These are phyloP conservation scores for Arenaria interpres DNA, from an alignment of 2,113 vertebrate genomes.

Conservation along the genomic window DNA sequence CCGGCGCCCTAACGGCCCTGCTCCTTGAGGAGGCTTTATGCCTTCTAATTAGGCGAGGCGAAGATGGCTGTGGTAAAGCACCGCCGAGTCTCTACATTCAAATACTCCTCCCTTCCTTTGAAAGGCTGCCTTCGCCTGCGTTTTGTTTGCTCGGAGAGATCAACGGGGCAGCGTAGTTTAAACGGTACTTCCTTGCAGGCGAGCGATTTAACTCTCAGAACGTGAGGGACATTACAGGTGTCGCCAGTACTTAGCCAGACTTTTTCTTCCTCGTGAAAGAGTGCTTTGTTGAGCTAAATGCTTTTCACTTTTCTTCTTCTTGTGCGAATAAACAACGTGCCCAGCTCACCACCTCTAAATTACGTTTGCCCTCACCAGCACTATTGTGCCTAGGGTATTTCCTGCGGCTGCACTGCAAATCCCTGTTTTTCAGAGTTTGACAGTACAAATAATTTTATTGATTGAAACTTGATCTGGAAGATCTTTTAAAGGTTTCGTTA, in stretches of 20 bases:
- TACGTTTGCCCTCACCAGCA: neutral
- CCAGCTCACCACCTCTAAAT: neutral
- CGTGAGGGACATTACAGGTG: neutral
- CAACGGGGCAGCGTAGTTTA: neutral
- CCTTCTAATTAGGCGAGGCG: neutral
- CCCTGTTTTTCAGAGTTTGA: neutral
- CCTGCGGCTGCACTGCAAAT: neutral
- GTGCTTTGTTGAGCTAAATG: neutral
- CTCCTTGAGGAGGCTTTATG: neutral
- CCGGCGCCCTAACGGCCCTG: slow-evolving; percentile 36
- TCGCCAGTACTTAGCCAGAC: neutral
- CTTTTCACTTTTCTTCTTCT: neutral
- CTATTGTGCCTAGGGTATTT: neutral
- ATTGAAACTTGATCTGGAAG: neutral
- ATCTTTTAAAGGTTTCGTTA: neutral
- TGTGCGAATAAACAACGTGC: neutral
- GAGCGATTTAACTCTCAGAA: neutral
- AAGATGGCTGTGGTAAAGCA: slow-evolving; percentile 11
- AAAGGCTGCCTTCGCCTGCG: neutral
- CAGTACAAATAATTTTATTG: neutral
- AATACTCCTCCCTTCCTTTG: neutral
- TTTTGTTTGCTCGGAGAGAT: neutral
- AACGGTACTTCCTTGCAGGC: neutral
- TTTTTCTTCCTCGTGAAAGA: neutral
- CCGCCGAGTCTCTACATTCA: neutral